Conservation (phyloP, 2,888 invertebrate species). For the Chrysotoxum bicinctum region DNA sequence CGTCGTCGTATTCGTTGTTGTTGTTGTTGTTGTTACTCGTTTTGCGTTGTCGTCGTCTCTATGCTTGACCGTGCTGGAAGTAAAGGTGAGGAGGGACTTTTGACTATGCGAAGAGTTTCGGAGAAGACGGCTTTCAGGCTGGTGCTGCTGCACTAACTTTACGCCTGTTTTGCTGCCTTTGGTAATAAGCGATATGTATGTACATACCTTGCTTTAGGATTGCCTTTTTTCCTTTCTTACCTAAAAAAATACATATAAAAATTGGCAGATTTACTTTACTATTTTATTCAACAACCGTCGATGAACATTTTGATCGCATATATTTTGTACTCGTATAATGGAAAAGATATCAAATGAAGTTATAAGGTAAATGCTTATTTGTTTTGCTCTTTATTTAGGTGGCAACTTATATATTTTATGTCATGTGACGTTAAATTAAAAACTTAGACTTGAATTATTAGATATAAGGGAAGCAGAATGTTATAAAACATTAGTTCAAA, state of each 20-base stretch:
- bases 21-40: slow-evolving; percentile 3
- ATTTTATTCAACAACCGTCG: slow-evolving; percentile 51
- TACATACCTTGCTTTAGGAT: neutral
- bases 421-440: no score
- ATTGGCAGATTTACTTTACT: slow-evolving; percentile 46
- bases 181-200: slow-evolving; percentile 8
- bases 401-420: no score
- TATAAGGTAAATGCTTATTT: slow-evolving; percentile 28
- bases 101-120: slow-evolving; percentile 13
- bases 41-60: slow-evolving; percentile 16
- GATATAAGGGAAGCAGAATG: no score
- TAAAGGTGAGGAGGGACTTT: neutral
- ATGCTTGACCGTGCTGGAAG: slow-evolving; percentile 2
- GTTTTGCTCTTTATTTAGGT: slow-evolving; percentile 20
- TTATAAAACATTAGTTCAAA: no score
- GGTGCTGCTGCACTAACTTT: slow-evolving; percentile 33
- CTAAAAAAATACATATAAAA: neutral
- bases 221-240: slow-evolving; percentile 10
- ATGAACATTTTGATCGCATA: slow-evolving; percentile 45
- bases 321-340: slow-evolving; percentile 24
- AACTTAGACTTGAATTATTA: no score
- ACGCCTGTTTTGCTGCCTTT: slow-evolving; percentile 32
- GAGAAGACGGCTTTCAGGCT: slow-evolving; percentile 12
- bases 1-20: slow-evolving; percentile 7
- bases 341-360: slow-evolving; percentile 32